These are phyloP conservation scores for Spodoptera frugiperda DNA, from an alignment of 1,140 invertebrate genomes.

Conservation along the genomic window DNA sequence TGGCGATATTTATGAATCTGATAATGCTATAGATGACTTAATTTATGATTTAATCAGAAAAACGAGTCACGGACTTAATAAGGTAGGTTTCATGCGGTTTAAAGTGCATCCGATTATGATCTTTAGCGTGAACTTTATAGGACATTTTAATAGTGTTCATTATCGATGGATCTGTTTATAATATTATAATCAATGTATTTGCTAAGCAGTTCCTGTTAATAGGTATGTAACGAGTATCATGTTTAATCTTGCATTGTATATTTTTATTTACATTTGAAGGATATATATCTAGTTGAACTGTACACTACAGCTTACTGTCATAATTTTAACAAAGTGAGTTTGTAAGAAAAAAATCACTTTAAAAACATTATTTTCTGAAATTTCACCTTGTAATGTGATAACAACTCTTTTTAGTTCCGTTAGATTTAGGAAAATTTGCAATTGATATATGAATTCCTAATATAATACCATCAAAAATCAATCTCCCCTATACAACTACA, in stretches of 20 bases:
- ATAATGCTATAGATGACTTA: constrained; percentile 21
- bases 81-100: constrained; percentile 2
- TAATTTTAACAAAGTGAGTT: too few species aligned
- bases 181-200: constrained; percentile 8
- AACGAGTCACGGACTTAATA: constrained; percentile 28
- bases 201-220: not conserved
- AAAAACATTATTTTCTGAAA: too few species aligned
- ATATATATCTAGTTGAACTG: too few species aligned
- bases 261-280: too few species aligned
- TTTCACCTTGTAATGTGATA: not conserved
- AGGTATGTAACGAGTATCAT: too few species aligned
- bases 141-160: constrained; percentile 28
- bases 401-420: not conserved
- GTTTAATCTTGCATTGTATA: too few species aligned
- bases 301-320: too few species aligned
- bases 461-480: constrained; percentile 11
- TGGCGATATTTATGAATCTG: constrained; percentile 2
- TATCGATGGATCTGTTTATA: constrained; percentile 17
- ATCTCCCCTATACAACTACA: constrained; percentile 35
- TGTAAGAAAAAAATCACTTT: too few species aligned
- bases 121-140: constrained; percentile 17
- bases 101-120: constrained; percentile 33
- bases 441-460: not conserved
- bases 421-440: too few species aligned
- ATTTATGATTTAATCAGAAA: constrained; percentile 34